Percentiles rank a stretch among this genome's conserved stretches.
These are phyloP conservation scores for Enoplosus armatus DNA, from an alignment of 2,797 vertebrate genomes.

Conservation along the genomic window DNA sequence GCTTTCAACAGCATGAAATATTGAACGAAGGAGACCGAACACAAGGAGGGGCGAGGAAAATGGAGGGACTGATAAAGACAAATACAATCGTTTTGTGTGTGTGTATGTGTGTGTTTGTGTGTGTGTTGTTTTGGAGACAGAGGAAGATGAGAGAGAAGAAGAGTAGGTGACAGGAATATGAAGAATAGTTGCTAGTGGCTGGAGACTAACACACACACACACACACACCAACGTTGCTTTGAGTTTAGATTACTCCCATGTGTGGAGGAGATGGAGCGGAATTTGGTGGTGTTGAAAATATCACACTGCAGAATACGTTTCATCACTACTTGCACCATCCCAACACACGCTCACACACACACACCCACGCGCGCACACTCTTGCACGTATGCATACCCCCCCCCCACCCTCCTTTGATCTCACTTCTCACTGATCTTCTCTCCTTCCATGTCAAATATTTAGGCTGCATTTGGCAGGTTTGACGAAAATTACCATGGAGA, in stretches of 20 bases:
- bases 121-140: slow-evolving; percentile 57
- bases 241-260: slow-evolving; percentile 76
- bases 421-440: slow-evolving; percentile 82
- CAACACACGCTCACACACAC: slow-evolving; percentile 29
- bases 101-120: slow-evolving; percentile 39
- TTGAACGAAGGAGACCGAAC: slow-evolving; percentile 85
- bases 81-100: slow-evolving; percentile 85
- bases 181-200: slow-evolving; percentile 67
- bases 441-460: slow-evolving; percentile 86
- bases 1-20: slow-evolving; percentile 88
- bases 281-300: slow-evolving; percentile 78
- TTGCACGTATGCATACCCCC: background rate
- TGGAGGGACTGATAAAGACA: slow-evolving; percentile 88
- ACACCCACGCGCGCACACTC: slow-evolving; percentile 3
- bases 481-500: slow-evolving; percentile 81
- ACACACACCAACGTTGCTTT: slow-evolving; percentile 53
- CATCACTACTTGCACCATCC: slow-evolving; percentile 72
- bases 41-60: slow-evolving; percentile 83
- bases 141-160: slow-evolving; percentile 69
- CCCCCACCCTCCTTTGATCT: slow-evolving; percentile 78
- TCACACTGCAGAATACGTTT: slow-evolving; percentile 79
- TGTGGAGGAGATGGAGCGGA: slow-evolving; percentile 71
- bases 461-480: slow-evolving; percentile 85
- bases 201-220: slow-evolving; percentile 37
- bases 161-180: slow-evolving; percentile 76